Evolutionary conservation across 2,113 vertebrate genomes (phyloP).

Genomic region (Xyrauchen texanus): DNA sequence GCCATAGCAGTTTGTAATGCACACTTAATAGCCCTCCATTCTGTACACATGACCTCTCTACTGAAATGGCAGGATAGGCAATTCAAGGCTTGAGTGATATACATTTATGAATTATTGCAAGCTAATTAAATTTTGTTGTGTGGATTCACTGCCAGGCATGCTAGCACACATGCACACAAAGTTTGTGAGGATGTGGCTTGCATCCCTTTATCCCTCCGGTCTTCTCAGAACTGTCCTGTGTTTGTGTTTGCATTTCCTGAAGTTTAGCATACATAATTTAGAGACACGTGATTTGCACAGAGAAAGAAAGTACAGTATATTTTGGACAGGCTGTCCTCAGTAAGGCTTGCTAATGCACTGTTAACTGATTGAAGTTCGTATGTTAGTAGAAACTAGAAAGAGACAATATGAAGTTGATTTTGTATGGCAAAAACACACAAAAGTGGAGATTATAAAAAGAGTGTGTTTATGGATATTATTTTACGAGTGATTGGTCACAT

Average conservation of each 20-base stretch:
- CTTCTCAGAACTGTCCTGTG: neutral
- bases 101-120: constrained; percentile 35
- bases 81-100: constrained; percentile 13
- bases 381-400: neutral
- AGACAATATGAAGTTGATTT: neutral
- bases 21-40: constrained; percentile 27
- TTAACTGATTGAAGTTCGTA: neutral
- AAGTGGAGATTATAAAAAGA: too few species aligned
- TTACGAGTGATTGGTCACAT: too few species aligned
- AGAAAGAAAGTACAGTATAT: neutral
- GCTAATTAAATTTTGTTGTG: constrained; percentile 32
- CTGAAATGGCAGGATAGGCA: too few species aligned
- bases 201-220: neutral
- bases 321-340: neutral
- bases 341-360: neutral
- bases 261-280: constrained; percentile 31
- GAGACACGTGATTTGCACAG: neutral
- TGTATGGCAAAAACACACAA: too few species aligned
- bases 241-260: neutral
- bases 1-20: constrained; percentile 30
- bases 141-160: constrained; percentile 23
- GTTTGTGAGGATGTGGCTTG: too few species aligned
- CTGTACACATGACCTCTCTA: neutral
- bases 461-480: too few species aligned
- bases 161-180: neutral